phyloP scores from a whole-genome alignment of 2,797 vertebrate species.

The Enteromius viviparus region DNA sequence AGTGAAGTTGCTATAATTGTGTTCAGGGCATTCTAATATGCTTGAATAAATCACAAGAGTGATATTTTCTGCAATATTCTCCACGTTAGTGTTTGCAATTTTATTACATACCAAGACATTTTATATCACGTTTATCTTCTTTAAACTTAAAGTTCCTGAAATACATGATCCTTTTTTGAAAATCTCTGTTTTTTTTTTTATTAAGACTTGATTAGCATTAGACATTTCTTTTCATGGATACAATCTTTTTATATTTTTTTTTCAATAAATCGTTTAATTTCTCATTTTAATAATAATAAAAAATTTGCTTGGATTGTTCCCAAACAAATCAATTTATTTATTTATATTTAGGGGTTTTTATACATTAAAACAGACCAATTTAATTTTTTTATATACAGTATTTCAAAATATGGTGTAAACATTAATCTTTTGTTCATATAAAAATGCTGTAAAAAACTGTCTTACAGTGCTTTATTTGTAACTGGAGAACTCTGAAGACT shows the following conservation, averaged over 20 bases:
- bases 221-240: background rate
- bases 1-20: slow-evolving; percentile 9
- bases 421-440: background rate
- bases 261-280: no score
- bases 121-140: slow-evolving; percentile 7
- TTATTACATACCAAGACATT: slow-evolving; percentile 9
- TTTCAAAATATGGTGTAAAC: background rate
- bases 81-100: slow-evolving; percentile 5
- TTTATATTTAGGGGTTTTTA: no score
- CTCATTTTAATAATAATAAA: no score
- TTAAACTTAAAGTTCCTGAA: background rate
- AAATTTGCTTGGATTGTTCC: no score
- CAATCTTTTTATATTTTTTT: background rate
- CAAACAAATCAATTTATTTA: no score
- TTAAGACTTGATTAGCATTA: background rate
- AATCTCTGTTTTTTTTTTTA: background rate
- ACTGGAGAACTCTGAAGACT: slow-evolving; percentile 9
- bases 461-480: background rate
- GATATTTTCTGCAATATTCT: background rate
- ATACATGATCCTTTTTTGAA: background rate
- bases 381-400: background rate
- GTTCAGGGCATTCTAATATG: slow-evolving; percentile 34
- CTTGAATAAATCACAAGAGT: slow-evolving; percentile 33
- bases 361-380: background rate
- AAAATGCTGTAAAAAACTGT: background rate